These are phyloP conservation scores for Trogon melanurus DNA, from an alignment of 2,113 vertebrate genomes.

Conservation along the genomic window DNA sequence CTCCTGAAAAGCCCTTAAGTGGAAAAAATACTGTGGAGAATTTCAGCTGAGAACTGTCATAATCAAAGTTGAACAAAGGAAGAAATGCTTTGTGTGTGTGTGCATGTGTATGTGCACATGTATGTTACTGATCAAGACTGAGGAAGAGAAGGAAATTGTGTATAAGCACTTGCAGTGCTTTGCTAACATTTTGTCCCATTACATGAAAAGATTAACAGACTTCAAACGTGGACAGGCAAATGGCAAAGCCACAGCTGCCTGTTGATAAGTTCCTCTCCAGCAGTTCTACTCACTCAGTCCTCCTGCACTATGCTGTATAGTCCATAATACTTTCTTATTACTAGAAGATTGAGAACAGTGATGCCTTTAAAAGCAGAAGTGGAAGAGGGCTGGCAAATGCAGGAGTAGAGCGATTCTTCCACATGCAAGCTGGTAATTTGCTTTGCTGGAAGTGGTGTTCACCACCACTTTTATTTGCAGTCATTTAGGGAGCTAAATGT, in stretches of 20 bases:
- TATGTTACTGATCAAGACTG: neutral
- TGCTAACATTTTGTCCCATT: neutral
- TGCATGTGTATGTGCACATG: too few species aligned
- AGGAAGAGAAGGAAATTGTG: neutral
- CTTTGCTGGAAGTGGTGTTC: neutral
- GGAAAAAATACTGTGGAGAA: neutral
- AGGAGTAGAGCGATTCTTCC: neutral
- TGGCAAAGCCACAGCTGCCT: neutral
- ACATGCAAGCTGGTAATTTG: neutral
- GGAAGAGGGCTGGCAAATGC: neutral
- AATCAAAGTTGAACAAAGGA: neutral
- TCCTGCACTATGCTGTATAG: neutral
- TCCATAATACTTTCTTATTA: neutral
- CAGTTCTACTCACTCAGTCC: neutral
- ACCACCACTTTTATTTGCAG: conserved; percentile 1
- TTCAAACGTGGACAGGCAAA: conserved; percentile 1
- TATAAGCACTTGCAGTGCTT: neutral
- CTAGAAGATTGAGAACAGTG: neutral
- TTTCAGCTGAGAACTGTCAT: neutral
- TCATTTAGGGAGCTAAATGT: neutral
- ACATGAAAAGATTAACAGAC: neutral
- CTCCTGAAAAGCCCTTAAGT: neutral
- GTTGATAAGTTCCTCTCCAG: neutral
- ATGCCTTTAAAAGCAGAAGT: neutral
- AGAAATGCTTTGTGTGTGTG: neutral